Conservation (phyloP, 2,888 invertebrate species). For the Lasioglossum calceatum region DNA sequence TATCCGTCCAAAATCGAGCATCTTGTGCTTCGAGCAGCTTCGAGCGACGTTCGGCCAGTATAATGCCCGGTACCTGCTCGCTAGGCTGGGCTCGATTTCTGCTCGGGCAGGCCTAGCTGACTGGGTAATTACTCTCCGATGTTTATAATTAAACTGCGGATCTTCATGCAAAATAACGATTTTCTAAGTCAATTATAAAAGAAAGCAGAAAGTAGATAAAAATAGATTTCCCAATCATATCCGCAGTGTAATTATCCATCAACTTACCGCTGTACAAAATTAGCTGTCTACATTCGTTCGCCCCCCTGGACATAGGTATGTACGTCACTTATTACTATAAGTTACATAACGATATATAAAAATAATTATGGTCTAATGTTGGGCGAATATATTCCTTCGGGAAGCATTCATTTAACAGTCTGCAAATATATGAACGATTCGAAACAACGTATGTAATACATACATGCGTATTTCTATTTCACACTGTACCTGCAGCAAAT, state of each 20-base stretch:
- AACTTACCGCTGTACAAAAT: constrained; percentile 39
- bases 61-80: too few species aligned
- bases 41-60: too few species aligned
- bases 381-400: constrained; percentile 15
- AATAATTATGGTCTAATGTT: constrained; percentile 46
- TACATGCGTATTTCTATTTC: not conserved
- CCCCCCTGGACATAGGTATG: not conserved
- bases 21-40: too few species aligned
- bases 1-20: too few species aligned
- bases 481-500: constrained; percentile 33
- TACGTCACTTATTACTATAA: constrained; percentile 27
- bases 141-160: constrained; percentile 7
- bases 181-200: not conserved
- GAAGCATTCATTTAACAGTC: constrained; percentile 23
- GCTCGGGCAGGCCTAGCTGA: too few species aligned
- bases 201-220: not conserved
- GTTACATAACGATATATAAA: constrained; percentile 47
- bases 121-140: constrained; percentile 10
- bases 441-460: not conserved
- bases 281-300: constrained; percentile 32
- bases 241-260: constrained; percentile 1
- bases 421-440: constrained; percentile 30
- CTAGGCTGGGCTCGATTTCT: too few species aligned
- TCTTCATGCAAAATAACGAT: not conserved
- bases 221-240: not conserved